A percentile compares a stretch with the other conserved stretches of the same genome.
Evolutionary conservation across 2,797 vertebrate species (phyloP).

Genomic region (Miopithecus talapoin): DNA sequence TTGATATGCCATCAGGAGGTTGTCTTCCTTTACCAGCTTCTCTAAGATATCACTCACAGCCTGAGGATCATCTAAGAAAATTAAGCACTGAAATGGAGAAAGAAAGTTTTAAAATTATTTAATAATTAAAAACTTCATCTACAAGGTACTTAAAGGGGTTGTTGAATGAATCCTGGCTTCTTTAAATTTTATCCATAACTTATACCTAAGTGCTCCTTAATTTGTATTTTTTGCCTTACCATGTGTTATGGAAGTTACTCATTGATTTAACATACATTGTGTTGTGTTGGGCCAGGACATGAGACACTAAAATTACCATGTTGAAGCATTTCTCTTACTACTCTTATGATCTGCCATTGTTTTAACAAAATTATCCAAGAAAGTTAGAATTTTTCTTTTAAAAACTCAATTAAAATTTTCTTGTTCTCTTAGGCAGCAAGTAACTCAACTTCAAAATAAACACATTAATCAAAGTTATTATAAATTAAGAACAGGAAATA

Average conservation of each 20-base stretch:
- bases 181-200: slow-evolving; percentile 23
- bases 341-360: not conserved
- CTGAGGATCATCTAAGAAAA: slow-evolving; percentile 98
- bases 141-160: not conserved
- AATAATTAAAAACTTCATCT: slow-evolving; percentile 2
- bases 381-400: slow-evolving; percentile 32
- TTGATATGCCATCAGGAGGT: slow-evolving; percentile 98
- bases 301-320: not conserved
- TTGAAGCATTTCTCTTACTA: slow-evolving; percentile 17
- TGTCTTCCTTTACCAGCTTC: slow-evolving; percentile 98
- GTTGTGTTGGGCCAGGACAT: not conserved
- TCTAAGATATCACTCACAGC: slow-evolving; percentile 98
- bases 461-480: not conserved
- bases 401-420: not conserved
- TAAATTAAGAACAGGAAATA: slow-evolving; percentile 34
- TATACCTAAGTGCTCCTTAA: not conserved
- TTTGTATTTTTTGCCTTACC: slow-evolving; percentile 24
- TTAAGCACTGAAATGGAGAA: slow-evolving; percentile 90
- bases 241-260: not conserved
- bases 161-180: slow-evolving; percentile 25
- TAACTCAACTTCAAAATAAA: slow-evolving; percentile 34
- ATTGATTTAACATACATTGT: not conserved
- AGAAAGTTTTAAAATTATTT: slow-evolving; percentile 46
- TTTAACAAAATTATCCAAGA: slow-evolving; percentile 45
- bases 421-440: slow-evolving; percentile 14